phyloP scores from a whole-genome alignment of 1,140 invertebrate species.

The Diorhabda sublineata region DNA sequence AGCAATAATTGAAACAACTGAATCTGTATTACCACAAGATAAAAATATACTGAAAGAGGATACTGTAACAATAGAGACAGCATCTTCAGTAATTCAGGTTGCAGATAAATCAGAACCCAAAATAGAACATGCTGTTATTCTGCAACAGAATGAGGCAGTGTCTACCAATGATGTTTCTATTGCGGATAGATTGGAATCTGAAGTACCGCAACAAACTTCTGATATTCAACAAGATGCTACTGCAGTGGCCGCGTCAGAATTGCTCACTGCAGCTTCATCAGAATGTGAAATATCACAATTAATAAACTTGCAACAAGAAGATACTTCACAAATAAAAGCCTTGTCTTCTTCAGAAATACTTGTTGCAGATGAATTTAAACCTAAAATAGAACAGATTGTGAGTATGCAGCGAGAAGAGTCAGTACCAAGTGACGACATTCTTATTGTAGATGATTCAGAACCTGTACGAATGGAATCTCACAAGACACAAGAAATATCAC shows the following conservation, averaged over 20 bases:
- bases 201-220: no score
- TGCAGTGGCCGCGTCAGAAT: no score
- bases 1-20: not conserved
- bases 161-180: no score
- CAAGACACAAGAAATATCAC: not conserved
- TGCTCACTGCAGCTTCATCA: no score
- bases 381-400: not conserved
- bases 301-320: not conserved
- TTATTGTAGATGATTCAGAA: no score
- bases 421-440: not conserved
- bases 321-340: not conserved
- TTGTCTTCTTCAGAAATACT: not conserved
- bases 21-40: not conserved
- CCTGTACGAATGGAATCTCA: no score
- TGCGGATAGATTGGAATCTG: no score
- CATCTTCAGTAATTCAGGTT: not conserved
- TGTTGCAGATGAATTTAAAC: not conserved
- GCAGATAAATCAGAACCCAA: not conserved
- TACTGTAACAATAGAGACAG: not conserved
- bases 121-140: not conserved
- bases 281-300: not conserved
- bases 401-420: not conserved
- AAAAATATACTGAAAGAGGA: not conserved
- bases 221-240: not conserved
- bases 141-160: not conserved